A percentile compares a stretch with the other conserved stretches of the same genome.
These are phyloP conservation scores for Anticlea derivata DNA, from an alignment of 2,888 invertebrate genomes.

Conservation along the genomic window DNA sequence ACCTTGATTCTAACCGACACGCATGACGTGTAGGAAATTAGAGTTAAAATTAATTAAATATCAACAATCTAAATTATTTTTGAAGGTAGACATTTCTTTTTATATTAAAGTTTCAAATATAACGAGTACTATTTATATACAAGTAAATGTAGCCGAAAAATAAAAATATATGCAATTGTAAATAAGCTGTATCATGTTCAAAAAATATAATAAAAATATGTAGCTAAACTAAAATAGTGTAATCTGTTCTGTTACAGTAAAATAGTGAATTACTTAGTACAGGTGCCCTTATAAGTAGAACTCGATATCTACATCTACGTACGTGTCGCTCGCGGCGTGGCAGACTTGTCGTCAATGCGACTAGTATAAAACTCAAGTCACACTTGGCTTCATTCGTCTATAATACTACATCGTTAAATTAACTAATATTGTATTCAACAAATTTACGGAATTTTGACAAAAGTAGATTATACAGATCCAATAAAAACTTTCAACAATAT, in stretches of 20 bases:
- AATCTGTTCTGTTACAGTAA: conserved; percentile 1
- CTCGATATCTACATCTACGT: neutral
- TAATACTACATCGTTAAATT: conserved; percentile 48
- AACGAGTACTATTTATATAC: neutral
- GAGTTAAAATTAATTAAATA: neutral
- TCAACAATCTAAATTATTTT: conserved; percentile 8
- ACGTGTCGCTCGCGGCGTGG: neutral
- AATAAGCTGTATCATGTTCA: conserved; percentile 5
- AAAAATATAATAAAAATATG: conserved; percentile 13
- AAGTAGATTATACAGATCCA: conserved; percentile 57
- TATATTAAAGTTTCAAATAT: conserved; percentile 1
- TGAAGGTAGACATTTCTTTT: neutral
- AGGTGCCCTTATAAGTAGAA: neutral
- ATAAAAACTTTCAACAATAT: conserved; percentile 45
- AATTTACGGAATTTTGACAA: conserved; percentile 66
- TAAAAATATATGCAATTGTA: conserved; percentile 13
- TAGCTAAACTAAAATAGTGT: conserved; percentile 4
- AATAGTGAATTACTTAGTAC: conserved; percentile 1
- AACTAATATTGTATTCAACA: conserved; percentile 49
- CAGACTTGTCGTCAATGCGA: neutral
- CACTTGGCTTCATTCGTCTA: conserved; percentile 55
- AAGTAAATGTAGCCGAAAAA: conserved; percentile 20
- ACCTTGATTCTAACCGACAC: too few species aligned
- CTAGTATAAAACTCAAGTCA: conserved; percentile 51
- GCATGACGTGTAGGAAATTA: neutral